Base-by-base conservation (phyloP, 2,888 invertebrate species). In the Lasiommata megera region DNA sequence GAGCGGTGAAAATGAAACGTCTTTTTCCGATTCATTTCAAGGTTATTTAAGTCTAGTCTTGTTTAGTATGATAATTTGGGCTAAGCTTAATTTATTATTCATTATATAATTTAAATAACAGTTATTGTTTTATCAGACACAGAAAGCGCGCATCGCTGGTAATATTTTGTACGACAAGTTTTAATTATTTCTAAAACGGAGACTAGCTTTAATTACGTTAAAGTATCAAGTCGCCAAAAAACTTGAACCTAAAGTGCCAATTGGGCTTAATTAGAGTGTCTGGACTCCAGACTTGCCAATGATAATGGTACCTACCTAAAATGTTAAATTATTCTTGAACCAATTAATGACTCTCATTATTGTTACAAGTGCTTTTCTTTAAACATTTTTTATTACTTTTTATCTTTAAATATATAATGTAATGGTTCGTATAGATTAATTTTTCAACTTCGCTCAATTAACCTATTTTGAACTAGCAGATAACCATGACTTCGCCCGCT, bases 171-270 rank as follows among this genome's bases (percentile, higher is more conserved):
- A 23, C 2, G 23, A 23, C 23, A 23, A 12, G 14, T 14, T 38
- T 38, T 16, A 38, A 38, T 38, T 16, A 2, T 38, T 5, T 38
- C 8, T 41, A 41, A 16, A 41, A 17, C 11, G 3, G 17, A 5
- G 41, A 17, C 41, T 41, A 41, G 8, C 41, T 41, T 41, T 41
- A 41, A 41, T 41, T 41, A 41, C 41, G 3, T 41, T 41, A 11
- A 17, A 41, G 41, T 5, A 36, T 11, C n/a, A 12, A 18, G 23
- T 18, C 9, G 23, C 18, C n/a, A 43, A 43, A 23, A 23, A 43
- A 43, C 43, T 43, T 18, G n/a, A 23, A 23, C 12, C 43, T 43
- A 23, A 17, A 43, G 18, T 23, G n/a, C 23, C 12, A 43, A 23
- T 43, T 1, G 23, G 43, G 6, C 43, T 23, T 43, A 23, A 43